Evolutionary conservation across 1,140 invertebrate genomes (phyloP).

Genomic region (Lepidurus arcticus): DNA sequence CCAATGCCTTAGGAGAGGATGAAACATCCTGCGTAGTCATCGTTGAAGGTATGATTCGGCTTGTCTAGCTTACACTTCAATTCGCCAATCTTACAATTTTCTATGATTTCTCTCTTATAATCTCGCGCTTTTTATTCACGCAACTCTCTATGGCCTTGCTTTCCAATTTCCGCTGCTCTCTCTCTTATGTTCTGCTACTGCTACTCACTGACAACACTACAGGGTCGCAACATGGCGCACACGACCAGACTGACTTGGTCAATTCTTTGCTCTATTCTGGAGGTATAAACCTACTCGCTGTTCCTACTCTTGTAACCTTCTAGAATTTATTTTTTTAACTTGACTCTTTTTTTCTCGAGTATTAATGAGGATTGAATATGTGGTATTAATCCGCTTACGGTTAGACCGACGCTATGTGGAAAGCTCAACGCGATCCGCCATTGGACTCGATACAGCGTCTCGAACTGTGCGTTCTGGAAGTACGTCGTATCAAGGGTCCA

Average conservation of each 20-base stretch:
- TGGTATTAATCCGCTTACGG: not conserved
- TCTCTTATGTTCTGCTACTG: constrained; percentile 25
- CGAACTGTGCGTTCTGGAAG: constrained; percentile 27
- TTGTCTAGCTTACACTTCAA: constrained; percentile 4
- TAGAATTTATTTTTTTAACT: not conserved
- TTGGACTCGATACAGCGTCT: constrained; percentile 13
- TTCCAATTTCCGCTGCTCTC: constrained; percentile 22
- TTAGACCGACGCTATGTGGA: constrained; percentile 33
- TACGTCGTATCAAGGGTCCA: not conserved
- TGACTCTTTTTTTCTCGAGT: not conserved
- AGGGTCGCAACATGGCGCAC: constrained; percentile 23
- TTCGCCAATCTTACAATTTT: not conserved
- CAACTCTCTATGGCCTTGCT: not conserved
- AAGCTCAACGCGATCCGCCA: constrained; percentile 26
- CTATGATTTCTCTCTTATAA: constrained; percentile 26
- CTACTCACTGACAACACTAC: constrained; percentile 28
- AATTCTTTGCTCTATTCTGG: constrained; percentile 81
- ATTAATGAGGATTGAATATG: not conserved
- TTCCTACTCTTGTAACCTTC: not conserved
- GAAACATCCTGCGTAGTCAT: constrained; percentile 93
- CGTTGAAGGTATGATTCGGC: constrained; percentile 72
- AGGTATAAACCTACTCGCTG: constrained; percentile 48
- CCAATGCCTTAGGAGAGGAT: constrained; percentile 84
- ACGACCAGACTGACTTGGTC: constrained; percentile 69
- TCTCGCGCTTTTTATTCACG: not conserved